Conservation (phyloP, 2,113 vertebrate genomes). For the Asarcornis scutulata region DNA sequence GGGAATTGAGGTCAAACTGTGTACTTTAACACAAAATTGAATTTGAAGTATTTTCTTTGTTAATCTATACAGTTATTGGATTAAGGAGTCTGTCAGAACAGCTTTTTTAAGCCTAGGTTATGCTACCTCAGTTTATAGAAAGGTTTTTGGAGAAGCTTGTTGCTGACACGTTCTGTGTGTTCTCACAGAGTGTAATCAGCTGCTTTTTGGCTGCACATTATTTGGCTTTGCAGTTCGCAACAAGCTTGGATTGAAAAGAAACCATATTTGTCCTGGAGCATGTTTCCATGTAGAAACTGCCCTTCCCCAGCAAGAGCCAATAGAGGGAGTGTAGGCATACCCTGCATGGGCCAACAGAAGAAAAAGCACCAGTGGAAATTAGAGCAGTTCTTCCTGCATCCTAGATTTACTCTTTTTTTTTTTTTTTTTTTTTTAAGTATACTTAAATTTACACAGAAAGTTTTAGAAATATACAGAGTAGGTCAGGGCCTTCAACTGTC, state of each 20-base stretch:
- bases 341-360: neutral
- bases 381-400: neutral
- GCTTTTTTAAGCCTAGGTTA: neutral
- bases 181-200: neutral
- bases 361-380: neutral
- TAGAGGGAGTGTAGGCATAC: neutral
- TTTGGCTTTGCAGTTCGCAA: slow-evolving; percentile 14
- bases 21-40: neutral
- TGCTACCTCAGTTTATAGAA: neutral
- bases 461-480: neutral
- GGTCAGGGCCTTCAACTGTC: neutral
- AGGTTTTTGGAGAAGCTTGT: neutral
- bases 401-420: neutral
- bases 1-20: neutral
- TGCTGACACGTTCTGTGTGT: neutral
- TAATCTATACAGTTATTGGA: slow-evolving; percentile 25
- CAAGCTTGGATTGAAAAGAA: neutral
- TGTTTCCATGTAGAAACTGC: neutral
- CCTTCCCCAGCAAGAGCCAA: neutral
- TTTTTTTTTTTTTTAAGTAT: neutral
- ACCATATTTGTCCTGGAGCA: neutral
- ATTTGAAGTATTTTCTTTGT: slow-evolving; percentile 24
- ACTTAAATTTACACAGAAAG: neutral
- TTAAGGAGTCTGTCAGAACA: slow-evolving; percentile 31
- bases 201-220: neutral